Evolutionary conservation across 2,888 invertebrate species (phyloP), one percentile per base, ranked within the genome.

Genomic region (Tachina lurida): DNA sequence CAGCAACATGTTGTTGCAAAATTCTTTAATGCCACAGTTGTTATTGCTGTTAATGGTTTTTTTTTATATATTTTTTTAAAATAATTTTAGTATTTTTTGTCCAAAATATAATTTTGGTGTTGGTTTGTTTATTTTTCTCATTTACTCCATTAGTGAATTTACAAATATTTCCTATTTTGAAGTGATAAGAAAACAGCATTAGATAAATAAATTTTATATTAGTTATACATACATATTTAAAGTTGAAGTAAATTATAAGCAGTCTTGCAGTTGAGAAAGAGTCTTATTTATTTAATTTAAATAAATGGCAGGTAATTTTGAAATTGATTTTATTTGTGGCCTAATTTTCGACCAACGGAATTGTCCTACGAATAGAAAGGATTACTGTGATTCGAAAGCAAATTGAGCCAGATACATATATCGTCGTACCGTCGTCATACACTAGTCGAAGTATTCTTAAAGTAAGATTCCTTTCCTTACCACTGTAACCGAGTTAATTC

Each of bases 1-100:
- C 67, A 75, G 54, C 77, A 77, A 83, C 73, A 77, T 84, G 74
- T 75, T 83, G 77, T 78, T 70, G 75, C 71, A 54, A 75, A 80
- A 74, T 67, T 83, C 52, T 52, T 70, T 43, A 60, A 47, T 78
- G 47, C 68, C 60, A 60, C 43, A 78, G 10, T 22, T 47, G 41
- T 80, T 45, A 54, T 47, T 22, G 17, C 19, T 52, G 22, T 62
- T 77, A 78, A 70, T 49, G 47, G 22, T 49, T 47, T 77, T 52
- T 10, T 56, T 56, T 41, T n/a, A 31, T 7, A 3, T 54, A n/a
- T 62, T 70, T 12, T 58, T 10, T 54, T 8, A 17, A 10, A 76
- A 67, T 47, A 19, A n/a, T 56, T 68, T 67, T 19, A 22, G 17
- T 7, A 1, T 65, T 73, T 73, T 17, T 10, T 13, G 2, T 12